Conservation (phyloP, 2,888 invertebrate genomes). For the Isoperla grammatica region DNA sequence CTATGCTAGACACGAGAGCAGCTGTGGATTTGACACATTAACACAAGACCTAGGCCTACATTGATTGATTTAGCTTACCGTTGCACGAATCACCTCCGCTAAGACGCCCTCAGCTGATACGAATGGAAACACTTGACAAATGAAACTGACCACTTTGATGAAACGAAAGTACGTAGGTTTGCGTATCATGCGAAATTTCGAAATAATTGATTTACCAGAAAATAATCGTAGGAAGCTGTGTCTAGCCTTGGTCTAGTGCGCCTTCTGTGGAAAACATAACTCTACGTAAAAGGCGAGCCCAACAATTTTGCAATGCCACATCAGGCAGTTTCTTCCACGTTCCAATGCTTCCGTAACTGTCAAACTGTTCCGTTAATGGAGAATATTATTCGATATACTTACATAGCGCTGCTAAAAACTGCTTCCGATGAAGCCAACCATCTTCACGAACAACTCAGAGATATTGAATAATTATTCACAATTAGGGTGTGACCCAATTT, state of each 20-base stretch:
- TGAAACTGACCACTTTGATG: too few species aligned
- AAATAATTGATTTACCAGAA: not conserved
- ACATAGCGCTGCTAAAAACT: not conserved
- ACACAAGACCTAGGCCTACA: too few species aligned
- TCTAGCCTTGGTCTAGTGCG: constrained; percentile 3
- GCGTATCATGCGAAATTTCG: not conserved
- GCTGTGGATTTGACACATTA: too few species aligned
- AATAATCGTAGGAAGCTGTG: constrained; percentile 4
- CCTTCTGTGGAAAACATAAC: not conserved
- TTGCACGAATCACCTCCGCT: too few species aligned
- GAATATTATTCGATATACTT: not conserved
- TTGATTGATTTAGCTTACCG: too few species aligned
- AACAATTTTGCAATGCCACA: constrained; percentile 12
- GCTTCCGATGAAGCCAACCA: not conserved
- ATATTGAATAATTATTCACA: constrained; percentile 12
- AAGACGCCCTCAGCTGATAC: too few species aligned
- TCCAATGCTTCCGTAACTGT: constrained; percentile 1
- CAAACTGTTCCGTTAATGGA: constrained; percentile 2
- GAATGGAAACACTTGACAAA: too few species aligned
- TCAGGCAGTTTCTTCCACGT: not conserved
- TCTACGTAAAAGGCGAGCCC: not conserved
- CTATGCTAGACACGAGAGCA: too few species aligned
- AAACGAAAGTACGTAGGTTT: too few species aligned
- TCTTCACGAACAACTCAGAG: not conserved
- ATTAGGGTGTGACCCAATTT: constrained; percentile 38